Base-by-base conservation (phyloP, 2,113 vertebrate species). In the Plecturocebus donacophilus region DNA sequence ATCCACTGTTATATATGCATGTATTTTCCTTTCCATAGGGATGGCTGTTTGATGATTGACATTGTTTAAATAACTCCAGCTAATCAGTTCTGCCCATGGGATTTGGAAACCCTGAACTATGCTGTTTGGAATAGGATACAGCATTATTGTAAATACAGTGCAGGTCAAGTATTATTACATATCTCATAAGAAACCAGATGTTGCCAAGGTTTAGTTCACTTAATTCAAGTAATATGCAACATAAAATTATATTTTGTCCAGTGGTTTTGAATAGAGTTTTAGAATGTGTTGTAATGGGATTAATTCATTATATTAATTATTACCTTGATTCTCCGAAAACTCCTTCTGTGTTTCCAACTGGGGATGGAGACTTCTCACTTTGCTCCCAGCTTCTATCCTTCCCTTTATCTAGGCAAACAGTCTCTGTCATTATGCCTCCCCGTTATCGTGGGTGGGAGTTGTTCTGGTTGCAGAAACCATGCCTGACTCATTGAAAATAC, bases 161-260 rank as follows among this genome's bases (percentile, higher is more conserved):
- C 35, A 76, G 88, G 87, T 81, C 95, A 96, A 89, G 40, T 64
- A 85, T 81, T 81, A 87, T 96, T 94, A 92, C 49, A 32, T 85
- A 86, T 77, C 88, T 96, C 85, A 71, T 12, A 77, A 95, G 88
- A 75, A 94, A 88, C 73, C 85, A 96, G 71, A 85, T 87, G 76
- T 90, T 92, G 75, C 90, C 97, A 96, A 84, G 49, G 42, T 88
- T 91, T 94, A 71, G 80, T 95, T 92, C 42, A 76, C 75, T 96
- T 95, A 92, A 92, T 91, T 95, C 83, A 93, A 87, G n/a, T 88
- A 81, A 80, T 86, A 85, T 80, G 76, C 54, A 80, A 84, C 54
- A 85, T 84, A 85, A 81, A 90, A 77, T 97, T 81, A 61, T 66
- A 64, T 81, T 93, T 80, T 21, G 6, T 58, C 9, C 21, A 80